phyloP scores from a whole-genome alignment of 1,140 invertebrate species.

The Aplysia californica region DNA sequence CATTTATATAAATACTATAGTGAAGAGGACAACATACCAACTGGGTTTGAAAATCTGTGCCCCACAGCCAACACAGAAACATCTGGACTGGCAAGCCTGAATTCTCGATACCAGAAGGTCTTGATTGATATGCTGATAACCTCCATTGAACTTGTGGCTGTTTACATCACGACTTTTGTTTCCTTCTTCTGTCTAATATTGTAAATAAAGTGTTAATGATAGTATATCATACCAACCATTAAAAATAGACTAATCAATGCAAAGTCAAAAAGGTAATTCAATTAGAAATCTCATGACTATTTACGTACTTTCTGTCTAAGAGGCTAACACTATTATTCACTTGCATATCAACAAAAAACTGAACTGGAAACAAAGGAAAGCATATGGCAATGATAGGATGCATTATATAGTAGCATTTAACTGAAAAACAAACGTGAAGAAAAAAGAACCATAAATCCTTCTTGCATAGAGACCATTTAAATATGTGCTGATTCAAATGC shows the following conservation, averaged over 20 bases:
- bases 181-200: neutral
- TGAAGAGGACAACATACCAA: conserved; percentile 22
- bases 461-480: no score
- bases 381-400: neutral
- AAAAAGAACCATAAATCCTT: no score
- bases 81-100: conserved; percentile 30
- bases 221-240: neutral
- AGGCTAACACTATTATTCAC: no score
- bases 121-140: conserved; percentile 21
- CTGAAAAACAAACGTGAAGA: neutral
- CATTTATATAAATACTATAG: no score
- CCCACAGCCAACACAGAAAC: conserved; percentile 43
- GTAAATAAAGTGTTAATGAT: neutral
- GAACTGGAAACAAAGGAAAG: neutral
- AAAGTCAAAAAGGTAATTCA: neutral
- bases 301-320: no score
- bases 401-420: neutral
- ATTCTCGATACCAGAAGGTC: conserved; percentile 35
- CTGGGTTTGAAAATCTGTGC: conserved; percentile 34
- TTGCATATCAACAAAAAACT: no score
- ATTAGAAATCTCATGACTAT: neutral
- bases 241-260: neutral
- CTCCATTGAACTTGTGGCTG: neutral
- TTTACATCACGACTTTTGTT: neutral
- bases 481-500: neutral